These are phyloP conservation scores for Platycheirus albimanus DNA, from an alignment of 2,888 invertebrate genomes.

Conservation along the genomic window DNA sequence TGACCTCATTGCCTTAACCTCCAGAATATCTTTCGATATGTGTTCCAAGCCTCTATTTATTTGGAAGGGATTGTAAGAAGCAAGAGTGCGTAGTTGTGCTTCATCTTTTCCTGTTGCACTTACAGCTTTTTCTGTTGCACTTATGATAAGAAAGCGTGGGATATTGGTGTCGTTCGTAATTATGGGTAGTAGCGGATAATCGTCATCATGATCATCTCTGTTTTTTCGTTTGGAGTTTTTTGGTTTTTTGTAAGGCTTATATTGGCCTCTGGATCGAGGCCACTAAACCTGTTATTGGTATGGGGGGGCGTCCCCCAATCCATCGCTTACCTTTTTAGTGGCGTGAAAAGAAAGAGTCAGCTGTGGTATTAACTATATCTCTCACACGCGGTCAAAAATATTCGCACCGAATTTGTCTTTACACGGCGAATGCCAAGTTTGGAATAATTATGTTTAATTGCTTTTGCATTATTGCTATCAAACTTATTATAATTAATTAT, in stretches of 20 bases:
- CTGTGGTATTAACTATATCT: too few relatives aligned
- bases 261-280: not conserved
- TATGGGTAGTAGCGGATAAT: not conserved
- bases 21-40: conserved; percentile 3
- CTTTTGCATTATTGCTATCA: too few relatives aligned
- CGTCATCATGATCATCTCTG: too few relatives aligned
- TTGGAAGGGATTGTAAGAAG: not conserved
- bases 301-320: not conserved
- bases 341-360: too few relatives aligned
- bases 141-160: not conserved
- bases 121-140: too few relatives aligned
- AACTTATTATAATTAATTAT: too few relatives aligned
- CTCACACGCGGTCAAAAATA: too few relatives aligned
- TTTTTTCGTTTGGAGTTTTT: too few relatives aligned
- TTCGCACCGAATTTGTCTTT: too few relatives aligned
- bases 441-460: too few relatives aligned
- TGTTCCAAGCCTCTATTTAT: conserved; percentile 1
- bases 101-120: not conserved
- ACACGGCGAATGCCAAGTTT: too few relatives aligned
- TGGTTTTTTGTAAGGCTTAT: conserved; percentile 27
- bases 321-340: not conserved
- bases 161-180: not conserved
- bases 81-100: not conserved
- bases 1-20: conserved; percentile 6
- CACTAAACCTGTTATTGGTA: conserved; percentile 15